A percentile compares a stretch with the other conserved stretches of the same genome.
Conservation (phyloP, 2,797 vertebrate species). For the Columba guinea region DNA sequence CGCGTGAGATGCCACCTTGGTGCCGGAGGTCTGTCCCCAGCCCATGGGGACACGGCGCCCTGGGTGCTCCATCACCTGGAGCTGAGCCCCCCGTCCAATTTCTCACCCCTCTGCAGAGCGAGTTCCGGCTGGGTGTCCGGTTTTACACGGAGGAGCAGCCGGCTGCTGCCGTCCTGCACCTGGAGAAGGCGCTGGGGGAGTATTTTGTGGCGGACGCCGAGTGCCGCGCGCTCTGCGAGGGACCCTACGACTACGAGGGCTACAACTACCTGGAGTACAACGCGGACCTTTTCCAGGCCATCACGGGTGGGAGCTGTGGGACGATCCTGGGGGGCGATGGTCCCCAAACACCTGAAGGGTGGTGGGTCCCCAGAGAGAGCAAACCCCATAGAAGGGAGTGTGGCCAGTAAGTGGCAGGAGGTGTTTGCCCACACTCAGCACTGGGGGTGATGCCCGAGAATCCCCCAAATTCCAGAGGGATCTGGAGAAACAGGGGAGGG, state of each 20-base stretch:
- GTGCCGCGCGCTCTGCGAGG: slow-evolving; percentile 90
- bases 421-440: not conserved
- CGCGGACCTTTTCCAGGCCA: slow-evolving; percentile 91
- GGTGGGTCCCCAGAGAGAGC: not conserved
- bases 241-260: slow-evolving; percentile 90
- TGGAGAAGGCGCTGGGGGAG: slow-evolving; percentile 84
- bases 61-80: accelerated
- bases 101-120: slow-evolving; percentile 69
- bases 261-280: slow-evolving; percentile 98
- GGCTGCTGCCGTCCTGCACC: slow-evolving; percentile 77
- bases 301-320: slow-evolving; percentile 78
- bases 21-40: not conserved
- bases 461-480: not conserved
- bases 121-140: slow-evolving; percentile 85
- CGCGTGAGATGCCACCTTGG: not conserved
- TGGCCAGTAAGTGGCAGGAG: not conserved
- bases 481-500: not conserved
- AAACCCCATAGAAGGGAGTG: not conserved
- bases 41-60: accelerated
- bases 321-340: not conserved
- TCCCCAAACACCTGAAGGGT: not conserved
- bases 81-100: accelerated
- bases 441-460: not conserved
- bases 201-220: slow-evolving; percentile 84
- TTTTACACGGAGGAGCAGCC: slow-evolving; percentile 89